Conservation (phyloP, 2,888 invertebrate species). For the Sipha maydis region DNA sequence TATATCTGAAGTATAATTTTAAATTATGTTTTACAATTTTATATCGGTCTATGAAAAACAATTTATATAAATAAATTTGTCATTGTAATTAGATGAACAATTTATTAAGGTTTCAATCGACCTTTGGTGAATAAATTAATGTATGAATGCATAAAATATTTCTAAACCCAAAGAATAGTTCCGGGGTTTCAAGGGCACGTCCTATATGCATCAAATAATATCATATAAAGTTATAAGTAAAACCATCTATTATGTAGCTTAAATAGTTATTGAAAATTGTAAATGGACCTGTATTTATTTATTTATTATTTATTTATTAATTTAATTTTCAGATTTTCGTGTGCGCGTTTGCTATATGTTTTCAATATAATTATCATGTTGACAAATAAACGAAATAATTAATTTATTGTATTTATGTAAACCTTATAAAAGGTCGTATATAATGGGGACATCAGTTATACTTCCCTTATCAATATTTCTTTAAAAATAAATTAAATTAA, state of each 20-base stretch:
- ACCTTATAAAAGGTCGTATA: constrained; percentile 39
- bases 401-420: constrained; percentile 22
- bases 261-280: background rate
- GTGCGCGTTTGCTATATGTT: background rate
- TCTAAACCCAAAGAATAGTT: constrained; percentile 3
- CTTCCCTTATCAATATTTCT: constrained; percentile 38
- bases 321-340: background rate
- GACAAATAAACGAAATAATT: background rate
- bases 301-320: background rate
- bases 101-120: constrained; percentile 30
- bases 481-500: constrained; percentile 24
- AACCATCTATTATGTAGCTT: background rate
- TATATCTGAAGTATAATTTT: background rate
- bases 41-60: background rate
- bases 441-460: constrained; percentile 41
- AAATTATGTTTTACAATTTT: background rate
- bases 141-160: constrained; percentile 17
- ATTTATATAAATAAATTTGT: background rate
- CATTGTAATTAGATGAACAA: constrained; percentile 32
- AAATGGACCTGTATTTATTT: background rate
- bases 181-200: constrained; percentile 30
- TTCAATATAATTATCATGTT: background rate
- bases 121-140: constrained; percentile 25
- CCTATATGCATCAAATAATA: constrained; percentile 2
- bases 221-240: background rate